Conservation (phyloP, 2,888 invertebrate genomes). For the Lochmaea crataegi region DNA sequence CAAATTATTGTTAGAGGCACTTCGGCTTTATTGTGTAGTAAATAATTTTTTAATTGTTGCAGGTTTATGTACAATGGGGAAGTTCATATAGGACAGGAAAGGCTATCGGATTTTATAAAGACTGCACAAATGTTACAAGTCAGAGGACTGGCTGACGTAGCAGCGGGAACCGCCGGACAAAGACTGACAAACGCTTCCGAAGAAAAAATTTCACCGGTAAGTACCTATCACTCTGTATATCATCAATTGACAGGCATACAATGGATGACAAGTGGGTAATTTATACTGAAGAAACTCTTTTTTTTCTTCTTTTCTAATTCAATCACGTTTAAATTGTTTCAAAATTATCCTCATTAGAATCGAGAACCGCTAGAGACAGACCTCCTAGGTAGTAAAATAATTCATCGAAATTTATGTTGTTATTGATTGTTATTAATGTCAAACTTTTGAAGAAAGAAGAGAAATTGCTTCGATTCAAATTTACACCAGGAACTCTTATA, state of each 20-base stretch:
- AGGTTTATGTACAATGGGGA: constrained; percentile 95
- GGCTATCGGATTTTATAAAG: constrained; percentile 85
- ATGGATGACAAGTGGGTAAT: constrained; percentile 2
- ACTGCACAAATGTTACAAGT: constrained; percentile 90
- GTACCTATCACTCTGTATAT: constrained; percentile 46
- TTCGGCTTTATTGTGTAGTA: no score
- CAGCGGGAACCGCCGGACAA: constrained; percentile 63
- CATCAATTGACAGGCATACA: neutral
- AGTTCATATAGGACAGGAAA: constrained; percentile 89
- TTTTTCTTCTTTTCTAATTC: constrained; percentile 18
- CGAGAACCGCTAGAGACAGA: constrained; percentile 22
- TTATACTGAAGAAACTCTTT: neutral
- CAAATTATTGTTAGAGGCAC: no score
- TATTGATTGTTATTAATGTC: constrained; percentile 13
- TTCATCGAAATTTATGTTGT: constrained; percentile 27
- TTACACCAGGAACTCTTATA: neutral
- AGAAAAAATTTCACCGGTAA: constrained; percentile 80
- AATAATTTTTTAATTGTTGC: no score
- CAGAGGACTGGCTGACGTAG: constrained; percentile 85
- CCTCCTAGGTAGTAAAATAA: constrained; percentile 31
- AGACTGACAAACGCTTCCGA: constrained; percentile 64
- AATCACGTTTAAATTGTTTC: constrained; percentile 24
- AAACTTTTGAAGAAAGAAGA: neutral
- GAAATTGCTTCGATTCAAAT: neutral
- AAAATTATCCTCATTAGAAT: constrained; percentile 32